Base-by-base conservation (phyloP, 2,113 vertebrate genomes). In the Chaetodon trifascialis region DNA sequence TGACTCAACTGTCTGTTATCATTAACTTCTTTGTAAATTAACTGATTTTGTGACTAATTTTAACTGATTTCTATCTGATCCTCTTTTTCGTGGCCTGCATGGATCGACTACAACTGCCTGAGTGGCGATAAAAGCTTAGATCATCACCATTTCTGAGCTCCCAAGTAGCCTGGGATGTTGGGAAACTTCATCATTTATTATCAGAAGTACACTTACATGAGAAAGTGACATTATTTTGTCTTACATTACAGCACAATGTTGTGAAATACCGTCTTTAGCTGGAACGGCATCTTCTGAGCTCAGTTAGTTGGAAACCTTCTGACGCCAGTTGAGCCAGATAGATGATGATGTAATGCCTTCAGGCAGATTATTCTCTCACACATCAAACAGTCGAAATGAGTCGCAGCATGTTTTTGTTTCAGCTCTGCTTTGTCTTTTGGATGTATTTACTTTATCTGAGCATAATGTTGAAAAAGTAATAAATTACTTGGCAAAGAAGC, bases 371-470 rank as follows among this genome's bases (percentile, higher is more conserved):
- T 74, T 86, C 69, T 52, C 63, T 47, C 65, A 62, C 25, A 73
- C 85, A 90, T 91, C 88, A 91, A 88, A 90, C 86, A 25, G 21
- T 49, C 30, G 49, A 79, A 80, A 92, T 82, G 73, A 68, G 89
- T 92, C 82, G 81, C 75, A 34, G 85, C 88, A 79, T 76, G 88
- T 83, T 83, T 80, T 76, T 63, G 54, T 65, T 83, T 67, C 51
- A 51, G 12, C 16, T 44, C 72, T 72, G 23, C 16, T 88, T 76
- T 70, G 72, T 82, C 76, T 80, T 82, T 77, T 80, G 59, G n/a
- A 79, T 82, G 23, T 84, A 73, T 89, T 92, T 85, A 79, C 86
- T 89, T 77, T 55, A 82, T 67, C 72, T 15, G 30, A 77, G 68
- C 30, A 36, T 59, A 63, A 85, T 73, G 36, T 59, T 63, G 80